Evolutionary conservation across 2,797 vertebrate genomes (phyloP).

Genomic region (Tapirus indicus): DNA sequence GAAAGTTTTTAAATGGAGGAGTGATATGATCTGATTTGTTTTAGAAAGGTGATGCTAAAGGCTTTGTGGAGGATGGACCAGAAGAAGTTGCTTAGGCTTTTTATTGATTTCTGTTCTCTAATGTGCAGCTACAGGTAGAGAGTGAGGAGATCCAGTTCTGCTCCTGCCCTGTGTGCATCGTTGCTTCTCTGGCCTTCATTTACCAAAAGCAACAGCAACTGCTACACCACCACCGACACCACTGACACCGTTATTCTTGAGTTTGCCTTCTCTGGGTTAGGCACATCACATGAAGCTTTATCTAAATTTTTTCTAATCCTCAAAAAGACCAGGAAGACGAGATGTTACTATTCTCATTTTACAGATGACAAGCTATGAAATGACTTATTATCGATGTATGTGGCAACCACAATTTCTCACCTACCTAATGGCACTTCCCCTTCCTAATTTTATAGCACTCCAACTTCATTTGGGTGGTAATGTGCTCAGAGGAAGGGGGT

Average conservation of each 20-base stretch:
- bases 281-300: background rate
- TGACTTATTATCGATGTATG: no score
- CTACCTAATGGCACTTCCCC: background rate
- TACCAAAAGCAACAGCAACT: background rate
- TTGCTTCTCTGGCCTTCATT: background rate
- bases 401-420: background rate
- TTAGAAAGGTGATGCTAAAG: background rate
- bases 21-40: background rate
- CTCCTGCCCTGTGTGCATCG: background rate
- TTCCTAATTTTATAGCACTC: no score
- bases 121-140: background rate
- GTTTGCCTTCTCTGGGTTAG: background rate
- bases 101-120: background rate
- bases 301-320: background rate
- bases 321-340: background rate
- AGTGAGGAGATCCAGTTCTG: background rate
- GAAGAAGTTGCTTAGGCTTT: background rate
- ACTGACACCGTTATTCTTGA: background rate
- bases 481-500: background rate
- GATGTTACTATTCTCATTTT: background rate
- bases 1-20: background rate
- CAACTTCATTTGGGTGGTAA: background rate
- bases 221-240: fast-evolving
- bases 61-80: background rate
- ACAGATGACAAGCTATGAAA: background rate